Evolutionary conservation across 2,797 vertebrate genomes (phyloP).

Genomic region (Lutjanus campechanus): DNA sequence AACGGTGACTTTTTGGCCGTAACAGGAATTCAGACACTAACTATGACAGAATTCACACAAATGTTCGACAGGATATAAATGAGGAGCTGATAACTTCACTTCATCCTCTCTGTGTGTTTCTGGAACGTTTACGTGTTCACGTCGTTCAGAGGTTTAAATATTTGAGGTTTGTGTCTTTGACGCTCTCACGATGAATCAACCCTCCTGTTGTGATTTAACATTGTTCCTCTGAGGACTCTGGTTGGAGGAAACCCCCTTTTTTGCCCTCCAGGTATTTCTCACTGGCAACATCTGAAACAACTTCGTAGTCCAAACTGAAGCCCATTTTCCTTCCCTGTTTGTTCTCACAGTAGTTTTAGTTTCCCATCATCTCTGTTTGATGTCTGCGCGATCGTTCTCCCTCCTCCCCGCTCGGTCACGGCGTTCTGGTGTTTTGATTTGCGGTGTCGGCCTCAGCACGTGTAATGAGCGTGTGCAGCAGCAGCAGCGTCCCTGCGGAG

Average conservation of each 20-base stretch:
- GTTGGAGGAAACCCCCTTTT: conserved; percentile 24
- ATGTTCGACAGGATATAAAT: no score
- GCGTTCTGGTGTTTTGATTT: conserved; percentile 22
- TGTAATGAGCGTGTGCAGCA: background rate
- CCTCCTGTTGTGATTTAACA: background rate
- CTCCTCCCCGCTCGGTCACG: background rate
- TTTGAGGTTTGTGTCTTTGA: background rate
- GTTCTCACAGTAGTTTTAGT: conserved; percentile 26
- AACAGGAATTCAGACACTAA: no score
- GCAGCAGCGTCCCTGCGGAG: conserved; percentile 5
- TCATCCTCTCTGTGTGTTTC: background rate
- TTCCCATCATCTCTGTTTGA: background rate
- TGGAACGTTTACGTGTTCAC: background rate
- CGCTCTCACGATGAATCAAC: conserved; percentile 13
- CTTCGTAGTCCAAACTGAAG: conserved; percentile 14
- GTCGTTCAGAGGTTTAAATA: background rate
- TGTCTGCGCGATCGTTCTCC: background rate
- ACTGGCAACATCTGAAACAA: conserved; percentile 17
- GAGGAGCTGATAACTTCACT: no score
- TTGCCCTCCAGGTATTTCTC: conserved; percentile 13
- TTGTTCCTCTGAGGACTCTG: background rate
- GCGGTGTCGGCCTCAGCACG: conserved; percentile 9
- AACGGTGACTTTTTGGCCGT: no score
- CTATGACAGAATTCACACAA: no score
- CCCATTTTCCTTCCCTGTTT: conserved; percentile 30